phyloP scores from a whole-genome alignment of 1,140 invertebrate species.

The Cherax destructor region DNA sequence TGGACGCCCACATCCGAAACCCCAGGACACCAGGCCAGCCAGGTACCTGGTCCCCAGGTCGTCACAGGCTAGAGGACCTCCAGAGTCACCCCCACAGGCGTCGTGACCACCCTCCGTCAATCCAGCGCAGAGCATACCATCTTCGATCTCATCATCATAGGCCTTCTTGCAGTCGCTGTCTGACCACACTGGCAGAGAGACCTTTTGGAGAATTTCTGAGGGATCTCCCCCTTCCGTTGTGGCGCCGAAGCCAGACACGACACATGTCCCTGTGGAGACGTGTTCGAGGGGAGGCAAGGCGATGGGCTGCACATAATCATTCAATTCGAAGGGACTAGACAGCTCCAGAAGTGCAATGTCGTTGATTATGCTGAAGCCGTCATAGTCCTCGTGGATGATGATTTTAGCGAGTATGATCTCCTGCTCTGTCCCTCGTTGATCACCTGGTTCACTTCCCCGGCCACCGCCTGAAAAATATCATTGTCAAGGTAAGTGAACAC shows the following conservation, averaged over 20 bases:
- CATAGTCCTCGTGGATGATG: constrained; percentile 51
- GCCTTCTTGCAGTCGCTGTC: constrained; percentile 73
- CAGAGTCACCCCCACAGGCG: constrained; percentile 81
- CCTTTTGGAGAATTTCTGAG: constrained; percentile 75
- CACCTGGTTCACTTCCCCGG: constrained; percentile 49
- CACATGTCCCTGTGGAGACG: constrained; percentile 69
- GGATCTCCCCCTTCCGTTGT: constrained; percentile 51
- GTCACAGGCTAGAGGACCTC: constrained; percentile 71
- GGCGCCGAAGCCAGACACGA: constrained; percentile 71
- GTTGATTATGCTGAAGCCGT: constrained; percentile 71
- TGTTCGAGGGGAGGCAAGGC: constrained; percentile 21
- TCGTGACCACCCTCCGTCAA: constrained; percentile 65
- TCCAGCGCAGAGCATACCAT: constrained; percentile 68
- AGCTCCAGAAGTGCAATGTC: constrained; percentile 71
- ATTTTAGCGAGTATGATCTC: constrained; percentile 40
- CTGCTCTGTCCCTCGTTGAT: constrained; percentile 55
- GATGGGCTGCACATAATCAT: constrained; percentile 22
- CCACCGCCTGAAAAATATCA: constrained; percentile 24
- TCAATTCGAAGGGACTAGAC: constrained; percentile 14
- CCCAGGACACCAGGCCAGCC: constrained; percentile 63
- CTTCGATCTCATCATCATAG: constrained; percentile 61
- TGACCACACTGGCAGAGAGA: constrained; percentile 74
- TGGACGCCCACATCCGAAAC: constrained; percentile 63
- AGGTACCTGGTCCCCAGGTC: constrained; percentile 30
- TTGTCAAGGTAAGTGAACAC: neutral